These are phyloP conservation scores for Bombus turneri DNA, from an alignment of 1,140 invertebrate genomes.

Conservation along the genomic window DNA sequence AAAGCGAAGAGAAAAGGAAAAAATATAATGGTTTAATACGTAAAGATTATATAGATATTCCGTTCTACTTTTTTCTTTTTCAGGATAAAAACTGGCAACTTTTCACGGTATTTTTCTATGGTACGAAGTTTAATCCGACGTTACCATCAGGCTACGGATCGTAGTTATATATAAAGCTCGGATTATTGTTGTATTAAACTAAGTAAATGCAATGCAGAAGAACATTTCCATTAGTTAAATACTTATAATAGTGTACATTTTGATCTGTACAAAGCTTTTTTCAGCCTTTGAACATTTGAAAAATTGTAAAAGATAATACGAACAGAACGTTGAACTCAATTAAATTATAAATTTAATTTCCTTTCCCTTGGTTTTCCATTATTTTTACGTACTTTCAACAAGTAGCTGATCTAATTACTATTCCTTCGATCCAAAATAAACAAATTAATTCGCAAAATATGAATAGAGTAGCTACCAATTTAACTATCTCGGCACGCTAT, in stretches of 20 bases:
- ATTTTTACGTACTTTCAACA: no score
- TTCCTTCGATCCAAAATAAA: no score
- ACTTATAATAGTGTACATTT: background rate
- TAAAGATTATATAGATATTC: conserved; percentile 27
- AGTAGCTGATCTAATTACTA: no score
- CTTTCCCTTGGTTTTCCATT: no score
- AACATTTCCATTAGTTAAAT: background rate
- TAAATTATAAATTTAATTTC: no score
- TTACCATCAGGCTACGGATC: background rate
- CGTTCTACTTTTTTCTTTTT: background rate
- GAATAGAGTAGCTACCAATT: no score
- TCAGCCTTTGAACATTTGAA: no score
- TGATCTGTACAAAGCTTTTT: no score
- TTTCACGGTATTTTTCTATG: background rate
- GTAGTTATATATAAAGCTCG: background rate
- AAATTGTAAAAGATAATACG: no score
- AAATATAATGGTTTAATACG: conserved; percentile 30
- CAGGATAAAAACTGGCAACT: background rate
- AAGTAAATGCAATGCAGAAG: background rate
- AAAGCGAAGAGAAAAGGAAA: background rate
- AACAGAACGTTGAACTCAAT: no score
- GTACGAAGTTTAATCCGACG: background rate
- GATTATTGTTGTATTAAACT: background rate
- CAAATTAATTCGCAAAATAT: no score
- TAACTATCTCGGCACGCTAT: no score